phyloP scores from a whole-genome alignment of 2,888 invertebrate species.

The Hydrotaea cyrtoneurina region DNA sequence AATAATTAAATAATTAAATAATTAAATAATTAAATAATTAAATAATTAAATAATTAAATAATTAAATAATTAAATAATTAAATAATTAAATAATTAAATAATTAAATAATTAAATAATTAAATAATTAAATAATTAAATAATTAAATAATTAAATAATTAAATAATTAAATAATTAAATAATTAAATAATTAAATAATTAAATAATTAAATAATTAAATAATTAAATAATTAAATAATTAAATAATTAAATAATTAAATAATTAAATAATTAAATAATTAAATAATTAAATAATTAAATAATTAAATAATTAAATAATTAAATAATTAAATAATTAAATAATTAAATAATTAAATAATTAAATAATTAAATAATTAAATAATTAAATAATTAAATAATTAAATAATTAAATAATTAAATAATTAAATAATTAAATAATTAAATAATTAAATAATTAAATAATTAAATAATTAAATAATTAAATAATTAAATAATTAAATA shows the following conservation, averaged over 20 bases:
- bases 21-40: slow-evolving; percentile 26
- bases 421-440: no score
- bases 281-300: slow-evolving; percentile 20
- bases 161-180: slow-evolving; percentile 25
- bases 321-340: slow-evolving; percentile 24
- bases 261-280: slow-evolving; percentile 24
- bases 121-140: slow-evolving; percentile 25
- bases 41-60: slow-evolving; percentile 25
- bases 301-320: slow-evolving; percentile 33
- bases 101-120: slow-evolving; percentile 28
- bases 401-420: no score
- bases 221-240: slow-evolving; percentile 28
- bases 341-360: slow-evolving; percentile 36
- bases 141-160: slow-evolving; percentile 30
- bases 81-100: slow-evolving; percentile 25
- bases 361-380: slow-evolving; percentile 25
- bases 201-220: slow-evolving; percentile 25
- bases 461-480: no score
- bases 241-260: slow-evolving; percentile 25
- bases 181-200: slow-evolving; percentile 30
- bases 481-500: no score
- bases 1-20: slow-evolving; percentile 6
- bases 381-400: not conserved
- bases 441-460: no score
- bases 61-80: slow-evolving; percentile 30